phyloP scores from a whole-genome alignment of 2,888 invertebrate species.

The Limnephilus rhombicus region DNA sequence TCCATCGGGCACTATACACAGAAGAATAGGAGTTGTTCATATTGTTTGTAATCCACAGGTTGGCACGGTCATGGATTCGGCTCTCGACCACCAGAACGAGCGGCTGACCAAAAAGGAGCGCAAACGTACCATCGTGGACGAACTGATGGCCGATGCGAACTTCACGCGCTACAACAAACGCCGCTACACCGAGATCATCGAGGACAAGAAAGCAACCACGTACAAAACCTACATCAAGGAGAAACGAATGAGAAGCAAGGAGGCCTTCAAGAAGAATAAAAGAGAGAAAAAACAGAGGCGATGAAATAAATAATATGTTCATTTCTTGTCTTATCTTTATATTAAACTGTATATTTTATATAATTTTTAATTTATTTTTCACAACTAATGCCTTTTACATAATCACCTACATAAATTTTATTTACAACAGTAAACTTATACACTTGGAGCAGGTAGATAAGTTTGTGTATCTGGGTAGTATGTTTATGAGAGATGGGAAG shows the following conservation, averaged over 20 bases:
- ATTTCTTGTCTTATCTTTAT: not conserved
- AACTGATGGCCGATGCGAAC: slow-evolving; percentile 92
- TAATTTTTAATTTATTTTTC: not conserved
- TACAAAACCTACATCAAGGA: slow-evolving; percentile 87
- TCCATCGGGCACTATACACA: not conserved
- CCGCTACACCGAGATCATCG: slow-evolving; percentile 87
- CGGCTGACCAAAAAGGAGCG: slow-evolving; percentile 91
- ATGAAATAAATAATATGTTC: not conserved
- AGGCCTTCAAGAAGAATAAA: slow-evolving; percentile 59
- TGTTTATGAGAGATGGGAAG: too few species aligned
- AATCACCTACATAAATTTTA: too few species aligned
- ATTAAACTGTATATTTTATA: not conserved
- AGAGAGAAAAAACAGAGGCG: slow-evolving; percentile 53
- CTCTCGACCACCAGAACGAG: slow-evolving; percentile 91
- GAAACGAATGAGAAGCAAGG: slow-evolving; percentile 79
- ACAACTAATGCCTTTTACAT: not conserved
- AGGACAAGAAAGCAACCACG: slow-evolving; percentile 82
- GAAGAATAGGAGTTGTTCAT: too few species aligned
- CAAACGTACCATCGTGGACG: slow-evolving; percentile 94
- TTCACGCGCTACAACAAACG: slow-evolving; percentile 89
- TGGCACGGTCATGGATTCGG: slow-evolving; percentile 89
- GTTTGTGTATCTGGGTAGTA: too few species aligned
- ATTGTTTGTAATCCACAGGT: slow-evolving; percentile 74
- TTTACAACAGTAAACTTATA: too few species aligned
- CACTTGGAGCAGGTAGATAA: too few species aligned